Evolutionary conservation across 1,140 invertebrate species (phyloP).

Genomic region (Caenorhabditis latens): DNA sequence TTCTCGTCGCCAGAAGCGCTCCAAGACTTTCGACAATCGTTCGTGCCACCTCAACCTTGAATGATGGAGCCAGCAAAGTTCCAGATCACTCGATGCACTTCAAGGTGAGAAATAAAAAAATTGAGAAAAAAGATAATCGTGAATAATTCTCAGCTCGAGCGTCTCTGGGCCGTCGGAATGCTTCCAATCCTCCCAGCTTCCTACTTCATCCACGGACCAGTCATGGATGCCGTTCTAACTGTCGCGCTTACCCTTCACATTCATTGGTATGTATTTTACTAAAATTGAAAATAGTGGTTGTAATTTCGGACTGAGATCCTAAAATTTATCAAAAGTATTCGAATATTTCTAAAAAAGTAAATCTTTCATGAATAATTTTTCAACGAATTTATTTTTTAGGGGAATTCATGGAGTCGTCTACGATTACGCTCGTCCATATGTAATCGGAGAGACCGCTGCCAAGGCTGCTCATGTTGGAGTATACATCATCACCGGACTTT

Average conservation of each 20-base stretch:
- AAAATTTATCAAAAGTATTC: no score
- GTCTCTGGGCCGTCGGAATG: conserved; percentile 70
- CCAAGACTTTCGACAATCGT: conserved; percentile 49
- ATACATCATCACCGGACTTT: conserved; percentile 69
- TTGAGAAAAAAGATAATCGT: background rate
- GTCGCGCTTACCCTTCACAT: conserved; percentile 74
- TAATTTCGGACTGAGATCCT: no score
- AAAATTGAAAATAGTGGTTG: background rate
- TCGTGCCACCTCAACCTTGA: conserved; percentile 59
- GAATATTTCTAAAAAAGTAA: background rate
- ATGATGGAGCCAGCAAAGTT: conserved; percentile 65
- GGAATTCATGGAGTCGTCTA: conserved; percentile 71
- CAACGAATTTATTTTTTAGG: conserved; percentile 69
- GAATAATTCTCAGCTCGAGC: conserved; percentile 69
- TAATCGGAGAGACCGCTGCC: conserved; percentile 75
- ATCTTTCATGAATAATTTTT: background rate
- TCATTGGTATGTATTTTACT: conserved; percentile 71
- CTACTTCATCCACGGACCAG: conserved; percentile 76
- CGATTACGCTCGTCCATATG: conserved; percentile 76
- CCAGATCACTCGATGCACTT: conserved; percentile 64
- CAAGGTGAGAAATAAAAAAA: conserved; percentile 36
- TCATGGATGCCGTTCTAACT: conserved; percentile 74
- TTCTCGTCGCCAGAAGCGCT: conserved; percentile 47
- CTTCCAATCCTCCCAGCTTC: conserved; percentile 73
- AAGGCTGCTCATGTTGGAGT: conserved; percentile 63